Percentiles rank a stretch among this genome's conserved stretches.
Evolutionary conservation across 2,113 vertebrate species (phyloP).

Genomic region (Lophochroa leadbeateri): DNA sequence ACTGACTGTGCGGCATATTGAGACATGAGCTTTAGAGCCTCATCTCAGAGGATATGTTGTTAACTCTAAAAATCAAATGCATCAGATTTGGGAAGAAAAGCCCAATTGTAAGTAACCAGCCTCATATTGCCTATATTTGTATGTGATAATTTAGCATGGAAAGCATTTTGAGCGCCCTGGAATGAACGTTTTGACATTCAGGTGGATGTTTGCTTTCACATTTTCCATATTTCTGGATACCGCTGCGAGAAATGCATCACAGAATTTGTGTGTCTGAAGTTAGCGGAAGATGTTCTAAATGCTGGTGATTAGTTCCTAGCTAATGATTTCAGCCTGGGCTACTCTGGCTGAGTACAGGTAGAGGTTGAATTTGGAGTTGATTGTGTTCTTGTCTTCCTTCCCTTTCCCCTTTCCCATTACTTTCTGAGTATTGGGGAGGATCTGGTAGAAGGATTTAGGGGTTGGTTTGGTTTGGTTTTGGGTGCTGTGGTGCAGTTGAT

Average conservation of each 20-base stretch:
- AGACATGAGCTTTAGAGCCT: conserved; percentile 11
- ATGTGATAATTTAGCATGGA: conserved; percentile 27
- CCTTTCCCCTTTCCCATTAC: neutral
- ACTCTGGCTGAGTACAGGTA: neutral
- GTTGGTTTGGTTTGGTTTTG: neutral
- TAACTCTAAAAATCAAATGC: conserved; percentile 12
- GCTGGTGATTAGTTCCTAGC: neutral
- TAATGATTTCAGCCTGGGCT: neutral
- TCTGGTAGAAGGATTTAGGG: neutral
- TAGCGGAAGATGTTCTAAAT: neutral
- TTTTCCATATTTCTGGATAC: neutral
- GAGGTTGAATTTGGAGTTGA: neutral
- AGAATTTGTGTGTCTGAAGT: neutral
- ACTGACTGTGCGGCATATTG: neutral
- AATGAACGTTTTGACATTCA: conserved; percentile 21
- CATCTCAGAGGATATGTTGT: neutral
- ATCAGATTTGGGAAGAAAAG: conserved; percentile 10
- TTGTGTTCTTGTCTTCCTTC: neutral
- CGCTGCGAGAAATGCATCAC: neutral
- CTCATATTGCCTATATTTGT: neutral
- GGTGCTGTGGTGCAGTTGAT: neutral
- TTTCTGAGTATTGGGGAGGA: neutral
- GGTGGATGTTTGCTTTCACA: conserved; percentile 32
- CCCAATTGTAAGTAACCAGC: neutral
- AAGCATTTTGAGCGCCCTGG: conserved; percentile 25